phyloP scores from a whole-genome alignment of 2,113 vertebrate genomes.

The Sorex araneus region DNA sequence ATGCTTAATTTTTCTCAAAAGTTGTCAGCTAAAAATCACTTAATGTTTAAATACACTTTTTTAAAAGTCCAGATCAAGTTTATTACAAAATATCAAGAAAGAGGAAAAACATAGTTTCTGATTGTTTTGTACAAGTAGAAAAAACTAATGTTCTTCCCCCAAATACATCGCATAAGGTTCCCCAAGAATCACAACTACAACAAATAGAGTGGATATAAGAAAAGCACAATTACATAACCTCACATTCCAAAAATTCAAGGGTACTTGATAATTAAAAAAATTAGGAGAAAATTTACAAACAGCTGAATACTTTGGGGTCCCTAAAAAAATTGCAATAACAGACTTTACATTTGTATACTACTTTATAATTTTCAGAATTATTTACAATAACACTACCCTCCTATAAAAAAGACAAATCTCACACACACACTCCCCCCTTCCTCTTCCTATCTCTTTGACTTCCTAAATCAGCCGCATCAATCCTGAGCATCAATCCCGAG shows the following conservation, averaged over 20 bases:
- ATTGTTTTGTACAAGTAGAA: no score
- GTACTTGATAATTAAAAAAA: slow-evolving; percentile 44
- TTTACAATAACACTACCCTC: background rate
- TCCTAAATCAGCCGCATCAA: background rate
- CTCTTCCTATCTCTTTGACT: slow-evolving; percentile 12
- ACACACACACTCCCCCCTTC: background rate
- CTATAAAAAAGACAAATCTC: background rate
- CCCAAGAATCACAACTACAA: slow-evolving; percentile 51
- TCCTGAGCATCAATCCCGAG: background rate
- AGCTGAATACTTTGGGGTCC: background rate
- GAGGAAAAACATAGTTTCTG: no score
- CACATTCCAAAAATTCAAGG: slow-evolving; percentile 35
- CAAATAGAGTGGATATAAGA: background rate
- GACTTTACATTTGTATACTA: background rate
- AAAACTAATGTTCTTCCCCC: slow-evolving; percentile 10
- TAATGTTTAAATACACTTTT: slow-evolving; percentile 44
- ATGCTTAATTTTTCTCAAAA: slow-evolving; percentile 60
- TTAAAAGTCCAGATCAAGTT: slow-evolving; percentile 43
- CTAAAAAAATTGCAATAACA: no score
- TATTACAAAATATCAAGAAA: slow-evolving; percentile 16
- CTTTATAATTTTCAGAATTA: slow-evolving; percentile 20
- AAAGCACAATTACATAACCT: slow-evolving; percentile 39
- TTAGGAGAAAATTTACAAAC: slow-evolving; percentile 45
- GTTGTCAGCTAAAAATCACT: background rate
- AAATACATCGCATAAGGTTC: slow-evolving; percentile 47